Evolutionary conservation across 2,888 invertebrate species (phyloP), one percentile per base, ranked within the genome.

Genomic region (Clepsis dumicolana): DNA sequence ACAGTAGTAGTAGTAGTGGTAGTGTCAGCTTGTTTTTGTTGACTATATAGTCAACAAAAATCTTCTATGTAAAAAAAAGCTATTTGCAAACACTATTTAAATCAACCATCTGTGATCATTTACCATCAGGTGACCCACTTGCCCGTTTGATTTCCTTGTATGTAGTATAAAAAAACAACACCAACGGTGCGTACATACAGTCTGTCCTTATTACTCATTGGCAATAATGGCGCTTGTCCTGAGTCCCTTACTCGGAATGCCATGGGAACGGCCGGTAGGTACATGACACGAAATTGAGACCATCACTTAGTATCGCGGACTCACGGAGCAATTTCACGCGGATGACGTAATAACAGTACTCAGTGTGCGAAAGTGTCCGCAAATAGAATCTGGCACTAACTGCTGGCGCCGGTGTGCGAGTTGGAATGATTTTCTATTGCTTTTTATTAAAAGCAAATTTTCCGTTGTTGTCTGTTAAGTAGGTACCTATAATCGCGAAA

Each of bases 201-300:
- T 38, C 59, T 70, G 52, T 5, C 44, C 0, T 56, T 4, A 16
- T 62, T 63, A 72, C 54, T 86, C 86, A 82, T 70, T 82, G 83
- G 4, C 76, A 80, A 81, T 85, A 87, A 86, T 84, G 80, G 79
- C 80, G 78, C 76, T 80, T 86, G 86, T 87, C 86, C 77, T 78
- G 76, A 79, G 82, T 82, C 84, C 77, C 77, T 73, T 78, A 74
- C 73, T 77, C 79, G 83, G 90, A 90, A 91, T 91, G 91, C 87
- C 81, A 87, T 91, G 91, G 91, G 91, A 92, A 90, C 91, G 87
- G 78, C 76, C 71, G 65, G 71, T 81, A 83, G 65, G 71, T 81
- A 83, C 88, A 86, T 82, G 86, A 87, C 87, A 86, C 82, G 87
- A 81, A 83, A 88, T 87, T 87, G 86, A 85, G 84, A 79, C 78